Percentiles rank a stretch among this genome's conserved stretches.
phyloP scores from a whole-genome alignment of 2,888 invertebrate genomes.

The Nomada fabriciana region DNA sequence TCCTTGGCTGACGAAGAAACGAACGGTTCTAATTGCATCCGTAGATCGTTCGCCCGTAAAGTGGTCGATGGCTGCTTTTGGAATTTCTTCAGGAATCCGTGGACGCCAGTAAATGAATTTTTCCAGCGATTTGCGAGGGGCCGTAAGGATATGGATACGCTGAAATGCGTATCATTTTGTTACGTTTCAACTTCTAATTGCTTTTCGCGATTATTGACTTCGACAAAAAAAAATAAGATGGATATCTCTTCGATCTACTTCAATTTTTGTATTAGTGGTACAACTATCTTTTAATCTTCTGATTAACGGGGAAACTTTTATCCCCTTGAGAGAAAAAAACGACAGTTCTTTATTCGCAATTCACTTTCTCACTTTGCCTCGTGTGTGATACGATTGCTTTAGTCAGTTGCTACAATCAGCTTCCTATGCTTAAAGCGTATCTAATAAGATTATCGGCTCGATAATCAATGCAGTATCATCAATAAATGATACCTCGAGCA shows the following conservation, averaged over 20 bases:
- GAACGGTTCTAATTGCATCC: conserved; percentile 37
- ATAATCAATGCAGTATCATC: too few species aligned
- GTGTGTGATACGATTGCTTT: background rate
- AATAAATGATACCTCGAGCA: too few species aligned
- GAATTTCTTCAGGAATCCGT: background rate
- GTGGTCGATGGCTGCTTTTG: conserved; percentile 7
- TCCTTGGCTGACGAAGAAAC: conserved; percentile 52
- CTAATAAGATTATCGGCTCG: too few species aligned
- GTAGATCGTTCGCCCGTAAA: conserved; percentile 4
- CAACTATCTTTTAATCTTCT: too few species aligned
- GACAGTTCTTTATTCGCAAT: background rate
- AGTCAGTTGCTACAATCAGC: too few species aligned
- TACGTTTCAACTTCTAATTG: background rate
- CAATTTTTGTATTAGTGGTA: too few species aligned
- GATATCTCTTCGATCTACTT: too few species aligned
- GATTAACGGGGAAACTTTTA: too few species aligned
- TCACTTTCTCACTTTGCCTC: background rate
- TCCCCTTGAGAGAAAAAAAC: too few species aligned
- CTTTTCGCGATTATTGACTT: background rate
- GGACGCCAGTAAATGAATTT: background rate
- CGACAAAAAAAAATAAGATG: too few species aligned
- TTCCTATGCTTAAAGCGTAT: too few species aligned
- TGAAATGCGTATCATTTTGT: background rate
- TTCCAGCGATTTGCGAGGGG: background rate
- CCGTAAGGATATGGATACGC: background rate